Conservation (phyloP, 2,888 invertebrate genomes). For the Anarsia innoxiella region DNA sequence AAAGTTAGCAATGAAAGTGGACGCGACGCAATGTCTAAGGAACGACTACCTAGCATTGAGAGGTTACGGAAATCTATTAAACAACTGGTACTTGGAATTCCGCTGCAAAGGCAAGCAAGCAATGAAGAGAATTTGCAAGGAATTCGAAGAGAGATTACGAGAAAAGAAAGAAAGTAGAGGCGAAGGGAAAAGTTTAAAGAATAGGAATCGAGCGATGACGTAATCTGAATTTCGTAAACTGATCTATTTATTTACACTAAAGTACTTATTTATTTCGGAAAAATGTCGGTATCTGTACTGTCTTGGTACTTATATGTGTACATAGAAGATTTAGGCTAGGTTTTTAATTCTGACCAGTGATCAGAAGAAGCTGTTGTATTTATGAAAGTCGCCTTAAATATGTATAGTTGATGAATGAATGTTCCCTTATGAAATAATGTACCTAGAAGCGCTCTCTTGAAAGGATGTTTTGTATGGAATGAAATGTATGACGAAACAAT, state of each 20-base stretch:
- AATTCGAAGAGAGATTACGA: conserved; percentile 41
- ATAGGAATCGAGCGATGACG: background rate
- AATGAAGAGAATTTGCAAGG: conserved; percentile 34
- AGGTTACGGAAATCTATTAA: conserved; percentile 74
- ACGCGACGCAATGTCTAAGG: conserved; percentile 70
- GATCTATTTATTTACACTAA: conserved; percentile 17
- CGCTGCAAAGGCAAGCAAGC: conserved; percentile 46
- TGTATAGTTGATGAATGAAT: too few relatives aligned
- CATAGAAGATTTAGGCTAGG: too few relatives aligned
- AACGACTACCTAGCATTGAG: conserved; percentile 78
- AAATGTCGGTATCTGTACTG: too few relatives aligned
- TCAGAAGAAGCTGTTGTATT: too few relatives aligned
- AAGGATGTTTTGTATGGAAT: conserved; percentile 16
- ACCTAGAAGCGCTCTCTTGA: conserved; percentile 32
- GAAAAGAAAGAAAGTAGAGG: conserved; percentile 38
- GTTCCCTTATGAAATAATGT: too few relatives aligned
- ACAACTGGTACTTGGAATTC: conserved; percentile 74
- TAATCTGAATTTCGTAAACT: background rate
- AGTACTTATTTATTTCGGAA: conserved; percentile 28
- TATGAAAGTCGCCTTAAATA: too few relatives aligned
- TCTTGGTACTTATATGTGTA: too few relatives aligned
- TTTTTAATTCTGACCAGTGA: too few relatives aligned
- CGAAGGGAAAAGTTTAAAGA: background rate
- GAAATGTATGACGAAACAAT: conserved; percentile 62
- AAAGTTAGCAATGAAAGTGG: conserved; percentile 49